phyloP scores from a whole-genome alignment of 1,140 invertebrate species.

The Scaptomyza hsui region DNA sequence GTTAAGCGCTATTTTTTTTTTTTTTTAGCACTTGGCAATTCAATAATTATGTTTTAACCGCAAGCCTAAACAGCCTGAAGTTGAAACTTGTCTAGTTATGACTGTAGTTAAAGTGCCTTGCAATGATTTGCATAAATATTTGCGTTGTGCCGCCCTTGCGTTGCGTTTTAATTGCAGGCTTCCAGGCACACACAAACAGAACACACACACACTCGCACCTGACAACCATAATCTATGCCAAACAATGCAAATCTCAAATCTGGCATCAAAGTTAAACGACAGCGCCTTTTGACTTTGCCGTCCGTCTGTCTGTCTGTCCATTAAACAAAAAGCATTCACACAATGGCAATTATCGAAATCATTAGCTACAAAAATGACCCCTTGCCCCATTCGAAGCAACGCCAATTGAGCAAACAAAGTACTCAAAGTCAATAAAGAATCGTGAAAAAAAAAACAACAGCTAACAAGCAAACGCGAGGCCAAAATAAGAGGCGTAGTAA shows the following conservation, averaged over 20 bases:
- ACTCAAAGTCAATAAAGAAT: conserved; percentile 50
- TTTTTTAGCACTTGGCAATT: conserved; percentile 22
- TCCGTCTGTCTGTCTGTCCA: conserved; percentile 20
- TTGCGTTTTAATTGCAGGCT: conserved; percentile 41
- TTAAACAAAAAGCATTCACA: conserved; percentile 68
- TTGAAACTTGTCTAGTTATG: conserved; percentile 24
- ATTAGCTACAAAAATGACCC: conserved; percentile 62
- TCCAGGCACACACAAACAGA: neutral
- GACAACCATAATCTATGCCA: conserved; percentile 39
- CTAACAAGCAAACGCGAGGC: conserved; percentile 14
- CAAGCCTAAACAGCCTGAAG: conserved; percentile 11
- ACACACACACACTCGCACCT: conserved; percentile 11
- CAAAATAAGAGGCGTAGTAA: conserved; percentile 21
- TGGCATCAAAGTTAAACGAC: conserved; percentile 44
- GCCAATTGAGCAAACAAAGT: conserved; percentile 39
- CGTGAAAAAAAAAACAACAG: conserved; percentile 13
- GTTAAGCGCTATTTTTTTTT: conserved; percentile 5
- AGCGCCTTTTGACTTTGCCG: conserved; percentile 5
- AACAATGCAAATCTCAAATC: conserved; percentile 29
- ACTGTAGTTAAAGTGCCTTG: conserved; percentile 15
- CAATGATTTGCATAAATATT: conserved; percentile 71
- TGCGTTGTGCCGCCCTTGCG: conserved; percentile 31
- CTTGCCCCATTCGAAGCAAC: conserved; percentile 13
- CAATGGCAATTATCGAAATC: conserved; percentile 79
- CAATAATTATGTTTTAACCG: conserved; percentile 54